These are phyloP conservation scores for Cheirogaleus medius DNA, from an alignment of 2,113 vertebrate genomes.

Conservation along the genomic window DNA sequence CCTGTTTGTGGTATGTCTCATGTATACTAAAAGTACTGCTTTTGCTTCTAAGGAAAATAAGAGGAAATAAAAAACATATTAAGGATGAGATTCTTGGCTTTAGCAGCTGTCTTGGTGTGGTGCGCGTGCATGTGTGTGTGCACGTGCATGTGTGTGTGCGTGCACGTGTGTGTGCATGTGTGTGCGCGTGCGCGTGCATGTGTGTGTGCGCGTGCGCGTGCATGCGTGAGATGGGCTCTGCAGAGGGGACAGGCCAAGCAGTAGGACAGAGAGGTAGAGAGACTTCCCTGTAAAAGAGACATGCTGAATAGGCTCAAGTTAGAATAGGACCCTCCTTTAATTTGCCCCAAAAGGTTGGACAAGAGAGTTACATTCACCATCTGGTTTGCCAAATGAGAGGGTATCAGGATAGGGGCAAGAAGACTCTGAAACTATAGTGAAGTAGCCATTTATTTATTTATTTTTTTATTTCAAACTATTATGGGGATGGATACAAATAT, in stretches of 20 bases:
- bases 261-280: background rate
- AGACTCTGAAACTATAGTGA: background rate
- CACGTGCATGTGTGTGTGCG: background rate
- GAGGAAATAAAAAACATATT: background rate
- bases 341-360: background rate
- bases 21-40: background rate
- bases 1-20: background rate
- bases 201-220: background rate
- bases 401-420: background rate
- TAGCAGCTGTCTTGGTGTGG: background rate
- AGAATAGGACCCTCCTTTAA: background rate
- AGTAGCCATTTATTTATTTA: background rate
- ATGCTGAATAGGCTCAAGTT: background rate
- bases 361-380: background rate
- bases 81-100: background rate
- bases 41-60: background rate
- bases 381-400: background rate
- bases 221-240: background rate
- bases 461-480: background rate
- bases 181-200: background rate
- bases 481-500: too few species aligned
- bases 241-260: background rate
- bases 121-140: too few species aligned
- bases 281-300: background rate
- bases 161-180: background rate